phyloP scores from a whole-genome alignment of 1,140 invertebrate genomes.

The Heliconius nattereri region DNA sequence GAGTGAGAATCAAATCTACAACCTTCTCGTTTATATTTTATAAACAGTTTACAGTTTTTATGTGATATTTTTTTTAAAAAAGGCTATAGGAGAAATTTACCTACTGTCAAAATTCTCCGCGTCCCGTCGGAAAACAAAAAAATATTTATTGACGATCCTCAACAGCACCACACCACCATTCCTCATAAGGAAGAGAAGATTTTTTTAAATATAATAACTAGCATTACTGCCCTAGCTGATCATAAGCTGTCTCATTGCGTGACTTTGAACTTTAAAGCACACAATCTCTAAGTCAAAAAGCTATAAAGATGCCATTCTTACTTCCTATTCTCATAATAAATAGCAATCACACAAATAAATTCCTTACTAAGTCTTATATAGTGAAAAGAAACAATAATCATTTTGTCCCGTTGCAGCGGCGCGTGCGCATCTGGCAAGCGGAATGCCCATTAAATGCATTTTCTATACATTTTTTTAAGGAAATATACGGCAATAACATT shows the following conservation, averaged over 20 bases:
- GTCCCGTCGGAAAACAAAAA: too few relatives aligned
- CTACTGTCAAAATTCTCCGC: too few relatives aligned
- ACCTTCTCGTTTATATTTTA: too few relatives aligned
- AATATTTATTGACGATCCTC: too few relatives aligned
- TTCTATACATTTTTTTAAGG: neutral
- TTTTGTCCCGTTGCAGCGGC: slow-evolving; percentile 43
- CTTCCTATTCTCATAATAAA: slow-evolving; percentile 2
- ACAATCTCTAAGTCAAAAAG: neutral
- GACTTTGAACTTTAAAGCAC: neutral
- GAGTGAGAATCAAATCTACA: too few relatives aligned
- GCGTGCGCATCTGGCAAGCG: slow-evolving; percentile 35
- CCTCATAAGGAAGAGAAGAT: too few relatives aligned
- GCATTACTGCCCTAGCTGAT: too few relatives aligned
- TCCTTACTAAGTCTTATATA: neutral
- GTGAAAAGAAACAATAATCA: slow-evolving; percentile 20
- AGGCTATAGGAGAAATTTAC: too few relatives aligned
- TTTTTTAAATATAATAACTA: too few relatives aligned
- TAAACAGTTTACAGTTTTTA: too few relatives aligned
- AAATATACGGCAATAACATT: neutral
- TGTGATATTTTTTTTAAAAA: too few relatives aligned
- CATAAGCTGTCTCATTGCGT: neutral
- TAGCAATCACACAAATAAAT: neutral
- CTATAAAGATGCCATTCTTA: neutral
- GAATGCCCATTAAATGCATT: slow-evolving; percentile 24
- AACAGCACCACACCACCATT: too few relatives aligned